Evolutionary conservation across 23 tunicate genomes (phyloP), one percentile per base, ranked within the genome.

Genomic region (Botrylloides violaceus): DNA sequence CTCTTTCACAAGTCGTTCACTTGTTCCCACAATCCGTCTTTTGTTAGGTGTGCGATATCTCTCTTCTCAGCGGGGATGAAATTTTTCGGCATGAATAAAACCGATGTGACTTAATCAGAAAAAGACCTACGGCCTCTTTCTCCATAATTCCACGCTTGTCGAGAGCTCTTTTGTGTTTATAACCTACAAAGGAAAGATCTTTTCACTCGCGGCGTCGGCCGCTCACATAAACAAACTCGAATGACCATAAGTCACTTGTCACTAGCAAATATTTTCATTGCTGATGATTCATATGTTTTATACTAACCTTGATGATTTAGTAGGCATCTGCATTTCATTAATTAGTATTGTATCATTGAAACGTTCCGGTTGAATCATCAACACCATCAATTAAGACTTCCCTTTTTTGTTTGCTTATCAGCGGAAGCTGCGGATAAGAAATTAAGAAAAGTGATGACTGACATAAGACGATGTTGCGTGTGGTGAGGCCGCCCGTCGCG

Each of bases 101-200:
- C 53, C 53, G 9, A 43, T 43, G 12, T 9, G 9, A 43, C 53
- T 43, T 43, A 7, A 43, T 43, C 53, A 43, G 53, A 43, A 43
- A 15, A 15, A 43, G 53, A 43, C 53, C 12, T 9, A 15, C 53
- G 53, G 9, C 53, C 12, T 15, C 53, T 43, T 43, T 43, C 53
- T 7, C 53, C 9, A 43, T 43, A 43, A 43, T 43, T 43, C 15
- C 53, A 43, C 9, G 53, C 53, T 43, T 43, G 15, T 43, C 53
- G 53, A 43, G 53, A 43, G 53, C 53, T 43, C 53, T 43, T 43
- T 43, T 43, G 53, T 43, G 53, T 43, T 43, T 43, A 43, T 43
- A 43, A 43, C 53, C 53, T 43, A 43, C 15, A 43, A 43, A 43
- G 15, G 53, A 43, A 43, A 43, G 53, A 9, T 9, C 53, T 43